phyloP scores from a whole-genome alignment of 2,797 vertebrate genomes.

The Heterohyrax brucei region DNA sequence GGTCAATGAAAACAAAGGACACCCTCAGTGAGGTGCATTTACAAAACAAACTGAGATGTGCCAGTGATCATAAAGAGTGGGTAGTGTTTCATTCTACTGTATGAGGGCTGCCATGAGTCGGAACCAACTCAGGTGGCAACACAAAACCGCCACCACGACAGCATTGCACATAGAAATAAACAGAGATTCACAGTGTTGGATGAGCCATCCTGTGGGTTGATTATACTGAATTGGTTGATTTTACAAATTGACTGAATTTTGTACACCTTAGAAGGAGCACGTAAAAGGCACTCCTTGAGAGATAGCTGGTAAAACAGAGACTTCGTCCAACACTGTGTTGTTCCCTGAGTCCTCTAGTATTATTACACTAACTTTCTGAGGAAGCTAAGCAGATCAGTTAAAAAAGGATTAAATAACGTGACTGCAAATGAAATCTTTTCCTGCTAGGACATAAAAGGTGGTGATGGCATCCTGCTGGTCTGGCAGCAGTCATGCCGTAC shows the following conservation, averaged over 20 bases:
- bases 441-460: not conserved
- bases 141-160: not conserved
- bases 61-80: not conserved
- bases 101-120: too few species aligned
- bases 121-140: not conserved
- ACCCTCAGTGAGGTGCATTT: not conserved
- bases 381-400: not conserved
- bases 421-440: not conserved
- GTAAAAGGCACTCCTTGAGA: not conserved
- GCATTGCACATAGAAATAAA: not conserved
- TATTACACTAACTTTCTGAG: not conserved
- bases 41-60: not conserved
- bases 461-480: not conserved
- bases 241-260: conserved; percentile 31
- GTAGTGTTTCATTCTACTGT: not conserved
- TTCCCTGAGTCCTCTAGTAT: not conserved
- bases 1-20: not conserved
- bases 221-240: not conserved
- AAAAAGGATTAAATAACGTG: not conserved
- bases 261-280: not conserved
- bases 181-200: not conserved
- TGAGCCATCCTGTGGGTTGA: not conserved
- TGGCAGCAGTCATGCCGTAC: not conserved
- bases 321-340: rapidly evolving
- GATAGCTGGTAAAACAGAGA: not conserved